Conservation (phyloP, 2,113 vertebrate species). For the Prionailurus bengalensis region DNA sequence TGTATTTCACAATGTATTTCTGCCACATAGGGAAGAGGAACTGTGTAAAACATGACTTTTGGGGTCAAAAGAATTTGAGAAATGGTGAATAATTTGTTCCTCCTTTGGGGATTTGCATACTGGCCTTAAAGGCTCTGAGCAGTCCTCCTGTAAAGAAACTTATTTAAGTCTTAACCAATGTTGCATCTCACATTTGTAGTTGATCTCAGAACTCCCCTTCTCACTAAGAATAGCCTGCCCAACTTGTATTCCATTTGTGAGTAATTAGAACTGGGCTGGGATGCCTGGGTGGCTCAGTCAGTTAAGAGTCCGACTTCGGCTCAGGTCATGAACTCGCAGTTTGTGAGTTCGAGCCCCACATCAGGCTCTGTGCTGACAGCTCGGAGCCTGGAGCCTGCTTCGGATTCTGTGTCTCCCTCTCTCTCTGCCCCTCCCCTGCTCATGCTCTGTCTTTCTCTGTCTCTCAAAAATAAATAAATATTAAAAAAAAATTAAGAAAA, state of each 20-base stretch:
- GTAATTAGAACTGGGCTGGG: not conserved
- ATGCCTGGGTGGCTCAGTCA: too few relatives aligned
- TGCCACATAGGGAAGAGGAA: not conserved
- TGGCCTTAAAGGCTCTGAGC: not conserved
- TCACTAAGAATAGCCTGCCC: not conserved
- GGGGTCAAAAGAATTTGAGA: not conserved
- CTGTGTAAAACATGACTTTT: constrained; percentile 4
- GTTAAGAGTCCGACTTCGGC: too few relatives aligned
- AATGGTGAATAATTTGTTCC: not conserved
- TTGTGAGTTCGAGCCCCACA: too few relatives aligned
- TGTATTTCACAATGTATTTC: not conserved
- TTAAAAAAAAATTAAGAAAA: too few relatives aligned
- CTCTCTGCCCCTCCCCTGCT: too few relatives aligned
- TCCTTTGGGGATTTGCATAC: not conserved
- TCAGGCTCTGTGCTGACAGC: too few relatives aligned
- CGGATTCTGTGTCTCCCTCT: too few relatives aligned
- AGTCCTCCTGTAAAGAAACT: not conserved
- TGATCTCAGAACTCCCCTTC: not conserved
- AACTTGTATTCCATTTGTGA: not conserved
- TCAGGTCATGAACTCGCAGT: too few relatives aligned
- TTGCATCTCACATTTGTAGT: not conserved
- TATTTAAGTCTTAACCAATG: not conserved
- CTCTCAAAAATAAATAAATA: too few relatives aligned
- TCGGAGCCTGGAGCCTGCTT: too few relatives aligned
- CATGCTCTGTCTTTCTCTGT: too few relatives aligned